Conservation (phyloP, 23 tunicate species). For the Trididemnum miniatum region DNA sequence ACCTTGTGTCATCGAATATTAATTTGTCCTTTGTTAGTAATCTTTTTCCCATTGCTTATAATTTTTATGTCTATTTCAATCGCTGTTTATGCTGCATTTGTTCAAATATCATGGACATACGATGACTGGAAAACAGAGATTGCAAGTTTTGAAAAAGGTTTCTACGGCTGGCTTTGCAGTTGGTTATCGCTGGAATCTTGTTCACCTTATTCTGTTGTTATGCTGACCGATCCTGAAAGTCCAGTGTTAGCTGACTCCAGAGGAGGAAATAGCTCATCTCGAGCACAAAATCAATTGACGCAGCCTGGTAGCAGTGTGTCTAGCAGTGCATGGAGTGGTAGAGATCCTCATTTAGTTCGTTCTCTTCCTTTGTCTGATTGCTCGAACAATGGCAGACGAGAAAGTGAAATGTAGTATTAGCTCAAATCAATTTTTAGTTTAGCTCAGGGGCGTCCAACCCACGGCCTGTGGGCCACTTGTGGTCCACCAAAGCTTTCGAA, state of each 20-base stretch:
- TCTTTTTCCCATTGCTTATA: constrained; percentile 68
- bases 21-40: constrained; percentile 68
- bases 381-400: not conserved
- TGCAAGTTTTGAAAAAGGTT: constrained; percentile 86
- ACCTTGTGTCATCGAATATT: constrained; percentile 62
- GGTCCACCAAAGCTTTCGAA: not conserved
- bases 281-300: not conserved
- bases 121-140: constrained; percentile 81
- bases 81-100: constrained; percentile 76
- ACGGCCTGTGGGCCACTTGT: not conserved
- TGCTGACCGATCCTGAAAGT: constrained; percentile 55
- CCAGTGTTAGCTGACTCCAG: not conserved
- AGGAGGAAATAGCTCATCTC: not conserved
- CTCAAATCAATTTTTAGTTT: not conserved
- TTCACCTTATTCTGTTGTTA: constrained; percentile 81
- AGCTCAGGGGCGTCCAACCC: not conserved
- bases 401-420: not conserved
- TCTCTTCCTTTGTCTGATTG: not conserved
- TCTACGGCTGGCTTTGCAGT: constrained; percentile 86
- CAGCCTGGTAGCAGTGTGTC: not conserved
- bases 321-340: not conserved
- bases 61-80: constrained; percentile 37
- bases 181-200: constrained; percentile 57
- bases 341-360: not conserved
- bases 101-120: constrained; percentile 72